Conservation (phyloP, 2,113 vertebrate species). For the Phodopus roborovskii region DNA sequence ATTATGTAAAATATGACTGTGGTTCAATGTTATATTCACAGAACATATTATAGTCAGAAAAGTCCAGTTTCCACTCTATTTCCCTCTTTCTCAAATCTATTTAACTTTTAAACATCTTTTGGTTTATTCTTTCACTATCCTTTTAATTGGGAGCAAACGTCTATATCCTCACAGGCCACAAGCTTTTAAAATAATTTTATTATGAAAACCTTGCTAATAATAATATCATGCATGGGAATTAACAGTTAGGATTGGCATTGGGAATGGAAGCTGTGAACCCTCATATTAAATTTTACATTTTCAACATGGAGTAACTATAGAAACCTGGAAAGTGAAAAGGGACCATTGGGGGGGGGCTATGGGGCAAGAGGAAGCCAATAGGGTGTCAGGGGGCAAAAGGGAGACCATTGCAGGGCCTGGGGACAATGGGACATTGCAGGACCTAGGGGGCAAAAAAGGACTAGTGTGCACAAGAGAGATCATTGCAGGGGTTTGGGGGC, state of each 20-base stretch:
- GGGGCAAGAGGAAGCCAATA: too few relatives aligned
- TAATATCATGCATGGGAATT: too few relatives aligned
- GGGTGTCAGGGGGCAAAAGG: too few relatives aligned
- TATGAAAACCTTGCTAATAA: neutral
- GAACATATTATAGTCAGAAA: neutral
- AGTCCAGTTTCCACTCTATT: neutral
- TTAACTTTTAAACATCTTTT: slow-evolving; percentile 22
- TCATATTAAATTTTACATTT: neutral
- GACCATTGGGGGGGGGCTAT: neutral
- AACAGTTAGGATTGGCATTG: neutral
- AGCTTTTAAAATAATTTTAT: neutral
- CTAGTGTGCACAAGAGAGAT: too few relatives aligned
- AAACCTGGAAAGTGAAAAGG: neutral
- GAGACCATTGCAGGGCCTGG: too few relatives aligned
- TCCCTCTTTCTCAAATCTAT: neutral
- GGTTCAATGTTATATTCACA: neutral
- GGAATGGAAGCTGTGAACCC: neutral
- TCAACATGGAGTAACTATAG: neutral
- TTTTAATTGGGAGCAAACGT: neutral
- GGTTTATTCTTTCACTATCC: neutral
- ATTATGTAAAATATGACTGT: neutral
- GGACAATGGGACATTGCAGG: too few relatives aligned
- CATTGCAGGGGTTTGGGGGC: too few relatives aligned
- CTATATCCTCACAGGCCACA: neutral
- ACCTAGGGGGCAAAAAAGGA: too few relatives aligned